Evolutionary conservation across 2,113 vertebrate species (phyloP), one percentile per base, ranked within the genome.

Genomic region (Conger conger): DNA sequence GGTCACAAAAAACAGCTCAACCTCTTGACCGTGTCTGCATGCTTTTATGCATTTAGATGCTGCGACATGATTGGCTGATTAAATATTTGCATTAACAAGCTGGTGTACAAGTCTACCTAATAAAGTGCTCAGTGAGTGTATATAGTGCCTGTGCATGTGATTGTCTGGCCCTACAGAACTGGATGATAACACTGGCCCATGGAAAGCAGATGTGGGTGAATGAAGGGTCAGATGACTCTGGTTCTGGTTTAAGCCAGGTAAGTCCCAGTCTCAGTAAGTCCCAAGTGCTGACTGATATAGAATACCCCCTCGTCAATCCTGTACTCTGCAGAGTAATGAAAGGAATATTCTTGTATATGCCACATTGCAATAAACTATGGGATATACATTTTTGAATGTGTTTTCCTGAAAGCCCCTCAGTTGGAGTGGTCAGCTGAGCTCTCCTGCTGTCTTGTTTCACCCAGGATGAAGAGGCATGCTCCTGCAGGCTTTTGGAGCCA

Each of bases 81-180:
- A n/a, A n/a, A n/a, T n/a, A n/a, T n/a, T n/a, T n/a, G n/a, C n/a
- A n/a, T n/a, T n/a, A n/a, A n/a, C n/a, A n/a, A n/a, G n/a, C n/a
- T n/a, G n/a, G n/a, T n/a, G n/a, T n/a, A n/a, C n/a, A n/a, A n/a
- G n/a, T n/a, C n/a, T n/a, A n/a, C n/a, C n/a, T n/a, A n/a, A n/a
- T n/a, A n/a, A n/a, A n/a, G n/a, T n/a, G n/a, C n/a, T n/a, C n/a
- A n/a, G n/a, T n/a, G n/a, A n/a, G 45, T 50, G 15, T 50, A 50
- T 50, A 50, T 13, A 50, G 45, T 50, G 45, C 27, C 23, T 63
- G 57, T 1, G 18, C 7, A 33, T 11, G n/a, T 73, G 27, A 73
- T 73, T 33, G n/a, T 73, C 2, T 73, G 68, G 15, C 68, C 76
- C 76, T 37, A 11, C 4, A 84, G 83, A 76, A n/a, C 76, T 84